Evolutionary conservation across 1,140 invertebrate species (phyloP).

Genomic region (Bemisia tabaci): DNA sequence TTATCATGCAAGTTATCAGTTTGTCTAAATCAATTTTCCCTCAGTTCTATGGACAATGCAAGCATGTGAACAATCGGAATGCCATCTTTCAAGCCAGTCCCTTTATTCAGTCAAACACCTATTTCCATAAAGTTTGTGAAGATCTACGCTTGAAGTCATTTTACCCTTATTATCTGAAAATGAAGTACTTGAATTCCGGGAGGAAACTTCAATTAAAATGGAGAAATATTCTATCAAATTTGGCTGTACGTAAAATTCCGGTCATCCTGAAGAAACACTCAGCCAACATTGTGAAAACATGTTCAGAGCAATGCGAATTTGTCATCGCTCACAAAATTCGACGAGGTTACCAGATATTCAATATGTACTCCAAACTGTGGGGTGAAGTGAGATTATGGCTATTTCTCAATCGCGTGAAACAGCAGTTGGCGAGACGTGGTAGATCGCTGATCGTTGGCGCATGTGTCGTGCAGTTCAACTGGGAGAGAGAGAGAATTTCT

Average conservation of each 20-base stretch:
- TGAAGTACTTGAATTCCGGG: not conserved
- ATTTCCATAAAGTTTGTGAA: not conserved
- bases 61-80: not conserved
- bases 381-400: conserved; percentile 40
- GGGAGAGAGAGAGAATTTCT: conserved; percentile 8
- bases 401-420: conserved; percentile 36
- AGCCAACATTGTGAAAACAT: conserved; percentile 34
- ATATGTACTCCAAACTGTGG: conserved; percentile 45
- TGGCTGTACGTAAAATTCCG: conserved; percentile 4
- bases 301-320: conserved; percentile 45
- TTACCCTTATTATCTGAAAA: not conserved
- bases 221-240: not conserved
- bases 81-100: not conserved
- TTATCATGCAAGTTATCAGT: not conserved
- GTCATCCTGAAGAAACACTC: conserved; percentile 30
- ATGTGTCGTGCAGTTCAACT: conserved; percentile 23
- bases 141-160: not conserved
- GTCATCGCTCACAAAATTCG: conserved; percentile 44
- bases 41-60: not conserved
- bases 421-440: conserved; percentile 32
- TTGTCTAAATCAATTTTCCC: not conserved
- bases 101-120: not conserved
- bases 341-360: conserved; percentile 43
- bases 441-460: conserved; percentile 16
- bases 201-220: not conserved